Percentiles rank a stretch among this genome's conserved stretches.
Evolutionary conservation across 2,888 invertebrate genomes (phyloP).

Genomic region (Hemicrepidius hirtus): DNA sequence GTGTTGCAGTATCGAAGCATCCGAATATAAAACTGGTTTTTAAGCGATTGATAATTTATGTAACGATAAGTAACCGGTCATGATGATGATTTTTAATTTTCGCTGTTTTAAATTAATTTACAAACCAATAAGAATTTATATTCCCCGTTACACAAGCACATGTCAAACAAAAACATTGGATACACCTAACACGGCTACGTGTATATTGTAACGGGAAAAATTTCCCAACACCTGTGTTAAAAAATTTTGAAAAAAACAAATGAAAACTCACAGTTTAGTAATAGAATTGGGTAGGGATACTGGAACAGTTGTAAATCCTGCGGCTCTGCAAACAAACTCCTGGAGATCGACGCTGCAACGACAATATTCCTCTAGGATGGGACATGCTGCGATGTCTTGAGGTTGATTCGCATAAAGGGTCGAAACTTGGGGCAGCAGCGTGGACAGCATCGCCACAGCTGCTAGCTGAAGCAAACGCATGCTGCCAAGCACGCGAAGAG

Average conservation of each 20-base stretch:
- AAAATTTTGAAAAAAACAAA: slow-evolving; percentile 26
- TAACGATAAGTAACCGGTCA: slow-evolving; percentile 38
- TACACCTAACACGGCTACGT: no score
- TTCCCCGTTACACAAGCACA: neutral
- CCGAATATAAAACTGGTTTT: slow-evolving; percentile 45
- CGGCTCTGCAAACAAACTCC: slow-evolving; percentile 64
- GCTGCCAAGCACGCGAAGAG: slow-evolving; percentile 61
- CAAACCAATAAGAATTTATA: neutral
- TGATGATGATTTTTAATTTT: slow-evolving; percentile 37
- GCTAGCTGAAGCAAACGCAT: slow-evolving; percentile 64
- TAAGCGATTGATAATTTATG: slow-evolving; percentile 46
- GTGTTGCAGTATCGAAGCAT: slow-evolving; percentile 27
- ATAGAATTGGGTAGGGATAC: slow-evolving; percentile 61
- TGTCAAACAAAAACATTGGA: slow-evolving; percentile 28
- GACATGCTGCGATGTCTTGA: slow-evolving; percentile 57
- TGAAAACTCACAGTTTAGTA: slow-evolving; percentile 64
- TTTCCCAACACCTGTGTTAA: neutral
- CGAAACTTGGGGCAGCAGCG: slow-evolving; percentile 53
- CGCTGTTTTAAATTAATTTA: neutral
- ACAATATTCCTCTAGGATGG: slow-evolving; percentile 61
- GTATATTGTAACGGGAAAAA: no score
- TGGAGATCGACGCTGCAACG: slow-evolving; percentile 62
- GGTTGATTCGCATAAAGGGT: slow-evolving; percentile 45
- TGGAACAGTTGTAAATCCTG: slow-evolving; percentile 63
- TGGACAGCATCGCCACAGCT: slow-evolving; percentile 62